phyloP scores from a whole-genome alignment of 2,797 vertebrate species.

The Bufotes viridis region DNA sequence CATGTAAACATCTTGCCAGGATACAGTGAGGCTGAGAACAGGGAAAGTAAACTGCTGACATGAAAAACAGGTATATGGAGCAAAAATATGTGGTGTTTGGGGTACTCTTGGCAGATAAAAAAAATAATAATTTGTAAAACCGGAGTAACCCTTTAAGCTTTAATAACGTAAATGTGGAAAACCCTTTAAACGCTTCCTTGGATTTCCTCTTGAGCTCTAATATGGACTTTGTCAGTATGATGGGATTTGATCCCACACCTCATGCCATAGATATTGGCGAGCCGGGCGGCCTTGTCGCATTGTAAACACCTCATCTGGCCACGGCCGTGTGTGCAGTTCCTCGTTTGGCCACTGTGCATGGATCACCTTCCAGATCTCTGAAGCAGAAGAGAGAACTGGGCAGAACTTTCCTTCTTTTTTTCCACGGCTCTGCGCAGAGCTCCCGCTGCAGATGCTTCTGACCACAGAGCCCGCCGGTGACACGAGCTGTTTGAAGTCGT shows the following conservation, averaged over 20 bases:
- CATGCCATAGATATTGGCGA: not conserved
- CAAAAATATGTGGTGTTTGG: too few species aligned
- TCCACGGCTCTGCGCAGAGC: not conserved
- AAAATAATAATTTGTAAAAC: too few species aligned
- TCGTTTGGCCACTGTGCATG: not conserved
- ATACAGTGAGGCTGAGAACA: too few species aligned
- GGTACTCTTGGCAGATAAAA: too few species aligned
- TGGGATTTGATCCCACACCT: not conserved
- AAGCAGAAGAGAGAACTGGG: not conserved
- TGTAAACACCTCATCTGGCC: constrained; percentile 21
- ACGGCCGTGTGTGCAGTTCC: not conserved
- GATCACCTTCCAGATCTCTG: not conserved
- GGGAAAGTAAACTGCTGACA: too few species aligned
- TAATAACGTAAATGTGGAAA: not conserved
- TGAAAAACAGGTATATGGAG: too few species aligned
- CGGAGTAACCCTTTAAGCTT: not conserved
- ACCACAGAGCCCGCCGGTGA: constrained; percentile 15
- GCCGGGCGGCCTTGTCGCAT: not conserved
- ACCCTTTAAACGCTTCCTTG: not conserved
- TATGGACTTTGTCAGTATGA: not conserved
- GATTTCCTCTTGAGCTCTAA: not conserved
- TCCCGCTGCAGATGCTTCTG: not conserved
- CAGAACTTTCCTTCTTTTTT: not conserved
- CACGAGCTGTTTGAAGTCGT: constrained; percentile 37
- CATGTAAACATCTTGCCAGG: too few species aligned